phyloP scores from a whole-genome alignment of 2,888 invertebrate genomes.

The Belgica antarctica region DNA sequence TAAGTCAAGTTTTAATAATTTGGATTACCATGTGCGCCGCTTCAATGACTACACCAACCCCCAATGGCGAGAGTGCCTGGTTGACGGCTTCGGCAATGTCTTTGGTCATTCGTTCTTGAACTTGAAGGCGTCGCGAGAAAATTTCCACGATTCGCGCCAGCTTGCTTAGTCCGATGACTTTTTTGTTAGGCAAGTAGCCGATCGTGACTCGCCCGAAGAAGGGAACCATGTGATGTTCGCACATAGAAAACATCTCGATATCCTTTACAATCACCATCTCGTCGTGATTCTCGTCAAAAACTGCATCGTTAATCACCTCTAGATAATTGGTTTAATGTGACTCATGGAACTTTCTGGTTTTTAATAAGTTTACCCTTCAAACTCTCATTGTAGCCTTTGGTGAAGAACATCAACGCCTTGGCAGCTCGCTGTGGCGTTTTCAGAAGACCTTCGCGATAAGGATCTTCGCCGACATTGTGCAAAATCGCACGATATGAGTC shows the following conservation, averaged over 20 bases:
- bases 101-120: conserved; percentile 37
- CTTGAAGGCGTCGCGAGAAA: conserved; percentile 31
- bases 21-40: conserved; percentile 41
- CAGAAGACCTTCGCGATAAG: conserved; percentile 20
- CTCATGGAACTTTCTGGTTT: background rate
- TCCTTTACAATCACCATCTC: conserved; percentile 41
- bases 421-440: conserved; percentile 36
- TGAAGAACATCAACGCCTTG: conserved; percentile 32
- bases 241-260: conserved; percentile 37
- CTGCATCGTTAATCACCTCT: conserved; percentile 36
- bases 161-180: conserved; percentile 33
- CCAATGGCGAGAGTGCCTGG: conserved; percentile 4
- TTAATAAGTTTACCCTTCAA: conserved; percentile 9
- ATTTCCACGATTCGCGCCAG: conserved; percentile 36
- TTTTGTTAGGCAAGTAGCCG: conserved; percentile 31
- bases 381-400: conserved; percentile 28
- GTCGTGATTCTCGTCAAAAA: conserved; percentile 38
- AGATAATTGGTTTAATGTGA: background rate
- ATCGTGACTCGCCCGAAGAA: conserved; percentile 34
- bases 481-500: conserved; percentile 19
- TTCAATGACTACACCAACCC: conserved; percentile 33
- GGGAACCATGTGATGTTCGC: conserved; percentile 37
- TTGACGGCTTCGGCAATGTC: conserved; percentile 36
- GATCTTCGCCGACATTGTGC: conserved; percentile 35
- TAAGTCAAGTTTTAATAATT: no score